A percentile compares a stretch with the other conserved stretches of the same genome.
These are phyloP conservation scores for Thumatha senex DNA, from an alignment of 2,888 invertebrate genomes.

Conservation along the genomic window DNA sequence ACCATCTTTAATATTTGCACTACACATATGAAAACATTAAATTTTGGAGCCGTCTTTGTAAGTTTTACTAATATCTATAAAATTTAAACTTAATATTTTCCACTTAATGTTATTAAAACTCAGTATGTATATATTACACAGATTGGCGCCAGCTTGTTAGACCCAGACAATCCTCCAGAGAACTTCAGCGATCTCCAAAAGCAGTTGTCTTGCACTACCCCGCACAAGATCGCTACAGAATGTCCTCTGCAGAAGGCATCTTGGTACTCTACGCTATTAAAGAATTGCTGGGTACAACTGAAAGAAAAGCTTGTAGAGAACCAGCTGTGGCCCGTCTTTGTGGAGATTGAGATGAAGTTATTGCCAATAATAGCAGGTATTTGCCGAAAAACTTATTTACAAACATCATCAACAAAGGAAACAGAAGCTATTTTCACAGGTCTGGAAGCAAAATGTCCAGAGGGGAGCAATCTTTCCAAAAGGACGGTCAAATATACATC, in stretches of 20 bases:
- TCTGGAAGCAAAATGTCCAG: no score
- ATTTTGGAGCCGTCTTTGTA: no score
- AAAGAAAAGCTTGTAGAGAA: conserved; percentile 44
- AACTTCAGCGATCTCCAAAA: conserved; percentile 62
- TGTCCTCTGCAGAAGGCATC: conserved; percentile 58
- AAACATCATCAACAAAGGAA: no score
- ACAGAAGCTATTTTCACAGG: no score
- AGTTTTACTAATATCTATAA: no score
- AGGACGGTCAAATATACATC: no score
- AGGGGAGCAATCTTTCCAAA: no score
- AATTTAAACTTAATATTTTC: no score
- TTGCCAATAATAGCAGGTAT: conserved; percentile 70
- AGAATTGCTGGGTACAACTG: conserved; percentile 43
- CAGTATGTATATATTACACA: conserved; percentile 26
- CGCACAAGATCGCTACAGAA: conserved; percentile 57
- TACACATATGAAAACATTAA: no score
- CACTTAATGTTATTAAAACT: no score
- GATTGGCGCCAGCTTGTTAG: conserved; percentile 69
- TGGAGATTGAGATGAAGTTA: conserved; percentile 71
- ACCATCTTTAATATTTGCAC: no score
- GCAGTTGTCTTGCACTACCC: conserved; percentile 43
- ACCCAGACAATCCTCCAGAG: conserved; percentile 68
- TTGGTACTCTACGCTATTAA: conserved; percentile 55
- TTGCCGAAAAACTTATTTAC: background rate
- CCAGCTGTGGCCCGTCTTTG: conserved; percentile 66